A percentile compares a stretch with the other conserved stretches of the same genome.
These are phyloP conservation scores for Maconellicoccus hirsutus DNA, from an alignment of 1,140 invertebrate genomes.

Conservation along the genomic window DNA sequence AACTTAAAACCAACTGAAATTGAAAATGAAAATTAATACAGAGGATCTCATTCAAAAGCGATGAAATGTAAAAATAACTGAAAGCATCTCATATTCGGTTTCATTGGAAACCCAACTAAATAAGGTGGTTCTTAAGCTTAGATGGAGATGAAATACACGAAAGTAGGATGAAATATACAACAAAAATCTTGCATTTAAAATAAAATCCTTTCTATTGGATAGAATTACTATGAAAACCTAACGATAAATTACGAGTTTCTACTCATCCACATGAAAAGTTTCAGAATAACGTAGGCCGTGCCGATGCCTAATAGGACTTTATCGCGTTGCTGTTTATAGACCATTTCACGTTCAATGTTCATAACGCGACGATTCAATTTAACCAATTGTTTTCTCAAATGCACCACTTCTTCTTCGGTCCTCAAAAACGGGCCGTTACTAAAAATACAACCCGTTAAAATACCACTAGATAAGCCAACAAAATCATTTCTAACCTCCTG, in stretches of 20 bases:
- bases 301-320: conserved; percentile 68
- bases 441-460: neutral
- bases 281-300: conserved; percentile 69
- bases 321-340: conserved; percentile 66
- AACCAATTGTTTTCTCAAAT: conserved; percentile 67
- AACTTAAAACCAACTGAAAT: too few relatives aligned
- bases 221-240: neutral
- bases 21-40: too few relatives aligned
- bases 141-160: too few relatives aligned
- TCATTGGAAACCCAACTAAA: too few relatives aligned
- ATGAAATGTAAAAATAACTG: too few relatives aligned
- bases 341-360: conserved; percentile 66
- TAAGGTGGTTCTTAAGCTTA: too few relatives aligned
- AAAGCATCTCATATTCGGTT: too few relatives aligned
- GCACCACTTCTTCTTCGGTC: conserved; percentile 63
- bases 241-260: neutral
- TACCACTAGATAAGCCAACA: neutral
- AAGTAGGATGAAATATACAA: too few relatives aligned
- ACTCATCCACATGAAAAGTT: conserved; percentile 60
- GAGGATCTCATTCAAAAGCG: too few relatives aligned
- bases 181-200: too few relatives aligned
- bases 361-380: conserved; percentile 74
- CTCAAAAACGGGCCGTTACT: conserved; percentile 44
- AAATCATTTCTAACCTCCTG: neutral
- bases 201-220: too few relatives aligned